phyloP scores from a whole-genome alignment of 2,888 invertebrate genomes.

The Clitarchus hookeri region DNA sequence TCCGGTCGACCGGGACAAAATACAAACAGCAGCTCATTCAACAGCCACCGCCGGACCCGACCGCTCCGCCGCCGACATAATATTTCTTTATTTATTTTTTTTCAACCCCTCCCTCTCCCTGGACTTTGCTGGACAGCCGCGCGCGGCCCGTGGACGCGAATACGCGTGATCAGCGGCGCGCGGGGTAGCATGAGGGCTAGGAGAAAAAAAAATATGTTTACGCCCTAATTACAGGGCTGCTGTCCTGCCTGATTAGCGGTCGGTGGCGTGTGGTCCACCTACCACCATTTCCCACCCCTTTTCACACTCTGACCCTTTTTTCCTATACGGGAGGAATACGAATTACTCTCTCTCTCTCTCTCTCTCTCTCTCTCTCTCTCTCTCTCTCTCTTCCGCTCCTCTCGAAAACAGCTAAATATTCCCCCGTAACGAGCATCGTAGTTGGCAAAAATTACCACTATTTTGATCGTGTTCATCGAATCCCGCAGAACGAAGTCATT shows the following conservation, averaged over 20 bases:
- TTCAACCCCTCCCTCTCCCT: not conserved
- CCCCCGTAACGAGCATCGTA: too few species aligned
- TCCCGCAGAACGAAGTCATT: too few species aligned
- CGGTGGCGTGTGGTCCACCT: not conserved
- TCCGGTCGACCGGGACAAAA: constrained; percentile 14
- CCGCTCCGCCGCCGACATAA: not conserved
- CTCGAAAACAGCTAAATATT: too few species aligned
- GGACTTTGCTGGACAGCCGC: too few species aligned
- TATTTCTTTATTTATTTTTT: not conserved
- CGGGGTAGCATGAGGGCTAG: not conserved
- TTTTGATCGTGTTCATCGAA: not conserved
- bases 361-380: too few species aligned
- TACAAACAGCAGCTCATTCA: not conserved
- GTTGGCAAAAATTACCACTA: not conserved
- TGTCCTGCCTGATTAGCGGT: constrained; percentile 6
- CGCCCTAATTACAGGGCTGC: constrained; percentile 2
- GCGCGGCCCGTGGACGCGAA: not conserved
- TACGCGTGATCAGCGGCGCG: not conserved
- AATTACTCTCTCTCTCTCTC: not conserved
- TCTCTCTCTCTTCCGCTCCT: not conserved
- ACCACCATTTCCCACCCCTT: not conserved
- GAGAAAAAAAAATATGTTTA: not conserved
- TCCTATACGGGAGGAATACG: not conserved
- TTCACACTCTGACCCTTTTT: not conserved
- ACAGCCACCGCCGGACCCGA: not conserved